Evolutionary conservation across 2,797 vertebrate genomes (phyloP), one percentile per base, ranked within the genome.

Genomic region (Okamejei kenojei): DNA sequence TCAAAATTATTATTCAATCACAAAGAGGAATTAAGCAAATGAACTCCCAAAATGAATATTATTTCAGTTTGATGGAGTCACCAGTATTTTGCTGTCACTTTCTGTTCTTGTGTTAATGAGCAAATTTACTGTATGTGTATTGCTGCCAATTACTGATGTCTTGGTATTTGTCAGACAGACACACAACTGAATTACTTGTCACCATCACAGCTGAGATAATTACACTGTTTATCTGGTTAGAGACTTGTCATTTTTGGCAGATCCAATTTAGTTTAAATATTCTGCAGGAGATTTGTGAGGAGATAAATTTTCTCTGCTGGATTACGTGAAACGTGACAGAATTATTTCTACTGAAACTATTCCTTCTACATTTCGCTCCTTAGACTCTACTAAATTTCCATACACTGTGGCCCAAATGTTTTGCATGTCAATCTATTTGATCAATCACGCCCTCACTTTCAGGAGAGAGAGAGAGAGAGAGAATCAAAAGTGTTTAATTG

Each of bases 161-260:
- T 54, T 91, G 35, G 54, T 92, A 92, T 23, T 45, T 92, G 68
- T 92, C 90, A 92, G 63, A 54, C 81, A 84, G 81, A 92, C 38
- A n/a, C 71, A 76, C 35, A 92, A 92, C 15, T 76, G 90, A 92
- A 92, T 74, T 54, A 23, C 38, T 74, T 74, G 35, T 92, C 90
- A 92, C 35, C 38, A 54, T 45, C 90, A 92, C 0, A 54, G 68
- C 71, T 76, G 68, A 74, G 90, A 26, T 74, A n/a, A 29, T 23
- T 54, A 13, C 21, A 73, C 6, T 92, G 71, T 74, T 92, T 73
- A 32, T 54, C 26, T 76, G 35, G 11, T 23, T 74, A 38, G 10
- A 26, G 45, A 29, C 65, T 7, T 73, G 6, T 73, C n/a, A 71
- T 13, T 71, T 91, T 74, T n/a, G 38, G 71, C 68, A 73, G 35